Conservation (phyloP, 1,140 invertebrate genomes). For the roundworm (Caenorhabditis elegans) region DNA sequence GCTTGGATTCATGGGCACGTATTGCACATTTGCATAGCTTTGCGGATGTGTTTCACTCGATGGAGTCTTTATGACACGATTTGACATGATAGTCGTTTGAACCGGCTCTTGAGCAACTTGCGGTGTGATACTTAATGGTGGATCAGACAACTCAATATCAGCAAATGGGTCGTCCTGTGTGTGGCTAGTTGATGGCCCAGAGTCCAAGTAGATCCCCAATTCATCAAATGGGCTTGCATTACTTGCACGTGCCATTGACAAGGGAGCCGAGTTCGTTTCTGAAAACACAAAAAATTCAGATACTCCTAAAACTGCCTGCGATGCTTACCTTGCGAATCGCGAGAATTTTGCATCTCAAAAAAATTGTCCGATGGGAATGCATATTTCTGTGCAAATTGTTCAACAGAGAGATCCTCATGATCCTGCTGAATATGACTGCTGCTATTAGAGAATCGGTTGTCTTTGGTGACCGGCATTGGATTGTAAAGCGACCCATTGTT, state of each 20-base stretch:
- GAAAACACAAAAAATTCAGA: no score
- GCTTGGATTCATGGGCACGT: background rate
- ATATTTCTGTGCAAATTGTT: background rate
- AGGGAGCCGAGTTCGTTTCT: no score
- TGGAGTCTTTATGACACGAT: background rate
- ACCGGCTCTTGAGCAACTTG: background rate
- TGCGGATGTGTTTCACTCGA: background rate
- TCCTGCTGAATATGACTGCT: background rate
- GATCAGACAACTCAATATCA: background rate
- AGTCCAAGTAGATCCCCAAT: background rate
- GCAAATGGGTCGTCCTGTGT: background rate
- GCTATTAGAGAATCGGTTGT: background rate
- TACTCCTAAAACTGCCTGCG: no score
- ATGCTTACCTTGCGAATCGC: no score
- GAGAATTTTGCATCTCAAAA: no score
- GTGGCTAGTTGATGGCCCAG: background rate
- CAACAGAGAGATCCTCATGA: background rate
- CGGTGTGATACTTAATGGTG: no score
- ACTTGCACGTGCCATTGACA: no score
- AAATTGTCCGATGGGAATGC: no score
- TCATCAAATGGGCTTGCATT: background rate
- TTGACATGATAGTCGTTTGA: background rate
- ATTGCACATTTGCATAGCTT: background rate
- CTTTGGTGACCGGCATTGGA: background rate
- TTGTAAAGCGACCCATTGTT: background rate